Base-by-base conservation (phyloP, 92 coral and sea anemone species). In the Palythoa grandis region DNA sequence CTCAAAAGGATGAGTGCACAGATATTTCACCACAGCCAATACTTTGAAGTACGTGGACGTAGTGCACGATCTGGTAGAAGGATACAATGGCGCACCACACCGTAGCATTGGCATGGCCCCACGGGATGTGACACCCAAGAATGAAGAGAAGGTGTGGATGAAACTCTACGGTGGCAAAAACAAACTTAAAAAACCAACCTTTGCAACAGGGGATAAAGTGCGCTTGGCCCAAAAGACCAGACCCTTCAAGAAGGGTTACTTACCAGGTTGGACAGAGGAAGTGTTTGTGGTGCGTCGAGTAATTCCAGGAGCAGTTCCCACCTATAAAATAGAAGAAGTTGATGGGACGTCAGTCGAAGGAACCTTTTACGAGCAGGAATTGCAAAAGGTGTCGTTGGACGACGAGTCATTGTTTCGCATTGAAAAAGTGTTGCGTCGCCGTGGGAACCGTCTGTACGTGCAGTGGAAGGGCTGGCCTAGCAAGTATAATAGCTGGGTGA, bases 231-330 rank as follows among this genome's bases (percentile, higher is more conserved):
- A 75, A 40, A 35, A 74, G 50, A 69, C 24, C 13, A 66, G 88
- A 0, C 10, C 88, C 14, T 88, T 88, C 60, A 12, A 85, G 74
- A 76, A 84, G 70, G 86, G 60, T 7, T 85, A 84, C 29, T 53
- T 88, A 22, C 84, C 91, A 11, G 85, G 88, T 11, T 82, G 90
- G 90, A 87, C 83, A 5, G 82, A 87, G 50, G 90, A 87, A 79
- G 80, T 87, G 71, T 88, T 88, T 50, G 68, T 85, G 57, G 85
- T 88, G 48, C 70, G 89, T 1, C 70, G 40, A 2, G 89, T 70
- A 65, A 39, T 15, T 7, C 4, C 52, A 7, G 67, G 86, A 5
- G 1, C 19, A 0, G 78, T 85, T 0, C 79, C 86, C 5, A 79
- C 89, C 15, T 89, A 89, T 38, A 86, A 79, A 25, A 29, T 89